Evolutionary conservation across 2,888 invertebrate species (phyloP).

Genomic region (Eupithecia subfuscata): DNA sequence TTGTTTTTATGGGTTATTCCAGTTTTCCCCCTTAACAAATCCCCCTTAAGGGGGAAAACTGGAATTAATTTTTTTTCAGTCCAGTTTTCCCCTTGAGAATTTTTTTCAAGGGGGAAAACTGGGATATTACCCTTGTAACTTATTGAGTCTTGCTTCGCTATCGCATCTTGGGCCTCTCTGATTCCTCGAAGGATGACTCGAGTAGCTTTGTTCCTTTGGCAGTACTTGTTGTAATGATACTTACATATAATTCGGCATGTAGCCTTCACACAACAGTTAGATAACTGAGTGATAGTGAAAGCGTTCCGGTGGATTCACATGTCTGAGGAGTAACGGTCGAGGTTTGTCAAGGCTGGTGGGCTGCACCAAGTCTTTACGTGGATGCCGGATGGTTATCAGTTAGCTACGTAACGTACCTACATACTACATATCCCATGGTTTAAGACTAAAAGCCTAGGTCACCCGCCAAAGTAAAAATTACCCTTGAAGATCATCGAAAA

Average conservation of each 20-base stretch:
- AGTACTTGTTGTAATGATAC: not conserved
- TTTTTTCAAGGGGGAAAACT: too few relatives aligned
- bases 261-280: conserved; percentile 50
- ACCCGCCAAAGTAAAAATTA: too few relatives aligned
- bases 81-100: too few relatives aligned
- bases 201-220: not conserved
- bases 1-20: too few relatives aligned
- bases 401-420: not conserved
- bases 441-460: not conserved
- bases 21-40: too few relatives aligned
- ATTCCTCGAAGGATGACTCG: not conserved
- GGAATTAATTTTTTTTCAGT: too few relatives aligned
- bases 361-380: not conserved
- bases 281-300: conserved; percentile 79
- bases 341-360: conserved; percentile 34
- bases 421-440: not conserved
- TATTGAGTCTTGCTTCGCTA: not conserved
- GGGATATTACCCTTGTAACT: too few relatives aligned
- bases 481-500: too few relatives aligned
- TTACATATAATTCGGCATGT: conserved; percentile 7
- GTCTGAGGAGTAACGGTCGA: conserved; percentile 60
- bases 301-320: conserved; percentile 75
- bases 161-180: not conserved
- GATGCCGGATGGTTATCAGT: not conserved
- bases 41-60: too few relatives aligned